Evolutionary conservation across 2,888 invertebrate species (phyloP).

Genomic region (Tinea semifulvella): DNA sequence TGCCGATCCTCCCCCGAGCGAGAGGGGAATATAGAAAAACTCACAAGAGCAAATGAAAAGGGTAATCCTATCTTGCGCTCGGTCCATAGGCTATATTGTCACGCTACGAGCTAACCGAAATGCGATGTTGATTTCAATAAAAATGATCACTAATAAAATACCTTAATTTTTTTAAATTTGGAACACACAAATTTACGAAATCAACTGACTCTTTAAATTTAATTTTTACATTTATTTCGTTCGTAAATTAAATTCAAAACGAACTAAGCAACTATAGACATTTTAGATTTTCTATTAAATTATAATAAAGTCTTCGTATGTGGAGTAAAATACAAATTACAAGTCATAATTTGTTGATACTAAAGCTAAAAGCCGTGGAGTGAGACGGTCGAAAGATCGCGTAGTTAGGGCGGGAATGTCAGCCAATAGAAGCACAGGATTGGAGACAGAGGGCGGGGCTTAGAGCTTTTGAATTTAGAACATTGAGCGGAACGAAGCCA

Average conservation of each 20-base stretch:
- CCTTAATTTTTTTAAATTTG: too few species aligned
- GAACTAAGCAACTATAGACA: too few species aligned
- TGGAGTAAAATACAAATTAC: too few species aligned
- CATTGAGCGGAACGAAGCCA: slow-evolving; percentile 58
- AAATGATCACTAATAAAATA: too few species aligned
- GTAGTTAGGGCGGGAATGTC: slow-evolving; percentile 48
- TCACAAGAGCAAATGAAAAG: slow-evolving; percentile 34
- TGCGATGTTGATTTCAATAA: slow-evolving; percentile 5
- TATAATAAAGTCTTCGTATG: too few species aligned
- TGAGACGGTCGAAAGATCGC: slow-evolving; percentile 38
- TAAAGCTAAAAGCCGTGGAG: too few species aligned
- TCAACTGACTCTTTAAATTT: too few species aligned
- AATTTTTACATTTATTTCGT: too few species aligned
- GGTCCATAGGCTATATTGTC: slow-evolving; percentile 66
- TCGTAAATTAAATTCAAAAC: too few species aligned
- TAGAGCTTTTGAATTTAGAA: slow-evolving; percentile 29
- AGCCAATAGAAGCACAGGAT: slow-evolving; percentile 42
- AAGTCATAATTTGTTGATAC: too few species aligned
- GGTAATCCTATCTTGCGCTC: slow-evolving; percentile 71
- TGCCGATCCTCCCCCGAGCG: slow-evolving; percentile 60
- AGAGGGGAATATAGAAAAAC: slow-evolving; percentile 27
- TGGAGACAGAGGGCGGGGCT: slow-evolving; percentile 43
- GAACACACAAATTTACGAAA: too few species aligned
- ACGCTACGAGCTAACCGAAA: slow-evolving; percentile 20
- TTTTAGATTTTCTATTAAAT: too few species aligned